Conservation (phyloP, 2,888 invertebrate species). For the Agrochola lychnidis region DNA sequence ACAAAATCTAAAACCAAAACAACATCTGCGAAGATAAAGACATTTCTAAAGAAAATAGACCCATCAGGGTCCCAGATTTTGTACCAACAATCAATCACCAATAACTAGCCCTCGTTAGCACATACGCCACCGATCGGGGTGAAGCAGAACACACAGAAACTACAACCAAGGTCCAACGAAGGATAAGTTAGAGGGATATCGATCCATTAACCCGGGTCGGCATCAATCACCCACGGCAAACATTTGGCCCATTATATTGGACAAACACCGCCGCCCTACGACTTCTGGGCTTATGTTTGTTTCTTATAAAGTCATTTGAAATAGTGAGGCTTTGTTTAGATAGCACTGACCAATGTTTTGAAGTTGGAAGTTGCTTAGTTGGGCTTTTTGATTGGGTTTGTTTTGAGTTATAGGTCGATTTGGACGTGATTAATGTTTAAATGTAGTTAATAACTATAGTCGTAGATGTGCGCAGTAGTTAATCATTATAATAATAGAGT, state of each 20-base stretch:
- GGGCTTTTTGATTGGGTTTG: conserved; percentile 52
- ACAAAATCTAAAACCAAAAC: background rate
- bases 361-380: conserved; percentile 50
- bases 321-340: conserved; percentile 62
- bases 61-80: conserved; percentile 39
- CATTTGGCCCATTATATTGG: conserved; percentile 85
- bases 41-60: conserved; percentile 44
- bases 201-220: conserved; percentile 81
- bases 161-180: conserved; percentile 59
- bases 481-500: conserved; percentile 34
- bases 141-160: conserved; percentile 65
- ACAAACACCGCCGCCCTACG: conserved; percentile 74
- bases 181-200: conserved; percentile 75
- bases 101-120: conserved; percentile 61
- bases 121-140: conserved; percentile 54
- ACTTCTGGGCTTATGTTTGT: conserved; percentile 77
- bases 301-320: conserved; percentile 76
- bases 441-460: conserved; percentile 31
- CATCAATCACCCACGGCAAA: conserved; percentile 86
- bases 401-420: conserved; percentile 40
- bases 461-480: background rate
- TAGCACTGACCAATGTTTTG: conserved; percentile 51
- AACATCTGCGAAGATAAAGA: conserved; percentile 19
- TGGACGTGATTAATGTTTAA: conserved; percentile 44
- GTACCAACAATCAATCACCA: conserved; percentile 62